Base-by-base conservation (phyloP, 2,888 invertebrate species). In the Aleiodes alternator region DNA sequence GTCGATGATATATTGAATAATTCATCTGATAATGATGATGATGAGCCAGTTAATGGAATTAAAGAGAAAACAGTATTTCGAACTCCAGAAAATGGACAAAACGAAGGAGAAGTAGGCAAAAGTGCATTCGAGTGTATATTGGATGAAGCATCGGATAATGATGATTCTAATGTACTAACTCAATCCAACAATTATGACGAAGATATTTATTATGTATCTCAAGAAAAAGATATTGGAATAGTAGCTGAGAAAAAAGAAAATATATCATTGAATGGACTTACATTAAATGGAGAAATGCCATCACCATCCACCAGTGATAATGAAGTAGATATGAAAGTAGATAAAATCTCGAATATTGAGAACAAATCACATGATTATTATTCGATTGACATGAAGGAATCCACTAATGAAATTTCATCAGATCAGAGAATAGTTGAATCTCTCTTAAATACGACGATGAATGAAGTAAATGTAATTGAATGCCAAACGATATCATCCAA, bases 121-220 rank as follows among this genome's bases (percentile, higher is more conserved):
- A 69, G 55, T 69, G 59, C 31, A 53, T 72, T 76, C 48, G 76
- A 76, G 59, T 69, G 69, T 64, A 69, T 76, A 16, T 50, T 76
- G 23, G 70, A 73, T 55, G 61, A 73, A 34, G 43, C 69, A 51
- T 73, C 73, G 4, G 73, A 73, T 69, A 59, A 68, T 11, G 73
- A 68, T 53, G 73, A 68, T 53, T n/a, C 23, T 29, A 51, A 51
- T 51, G 8, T 23, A 23, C 23, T 9, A 51, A 68, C 50, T 6
- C 34, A 68, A 29, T 53, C 53, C 31, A 29, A 51, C 31, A n/a
- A 68, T 31, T 3, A 50, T 14, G 31, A 51, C 14, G 14, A 34
- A 3, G 34, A 34, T 34, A 23, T 23, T 23, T 23, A 11, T 51
- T n/a, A n/a, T 14, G n/a, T 38, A 38, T 8, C 38, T 38, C 6